Percentiles rank a stretch among this genome's conserved stretches.
Evolutionary conservation across 2,888 invertebrate species (phyloP).

Genomic region (Drosophila percnosoma): DNA sequence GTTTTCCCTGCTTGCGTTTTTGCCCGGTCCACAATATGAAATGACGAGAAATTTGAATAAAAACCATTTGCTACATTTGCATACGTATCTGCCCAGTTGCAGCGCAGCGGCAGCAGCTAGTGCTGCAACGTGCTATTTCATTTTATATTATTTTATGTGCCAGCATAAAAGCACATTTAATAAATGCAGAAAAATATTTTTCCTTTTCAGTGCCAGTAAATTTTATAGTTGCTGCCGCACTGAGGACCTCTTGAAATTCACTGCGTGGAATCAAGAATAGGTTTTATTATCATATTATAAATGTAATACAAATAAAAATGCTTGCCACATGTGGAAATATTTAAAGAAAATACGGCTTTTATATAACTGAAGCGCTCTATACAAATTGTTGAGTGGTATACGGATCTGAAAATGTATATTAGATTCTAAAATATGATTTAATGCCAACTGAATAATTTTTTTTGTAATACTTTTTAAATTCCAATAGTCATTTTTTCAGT

Average conservation of each 20-base stretch:
- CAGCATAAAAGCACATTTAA: slow-evolving; percentile 26
- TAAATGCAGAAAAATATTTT: slow-evolving; percentile 42
- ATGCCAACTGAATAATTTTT: not conserved
- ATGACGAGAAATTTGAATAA: slow-evolving; percentile 67
- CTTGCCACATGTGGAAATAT: not conserved
- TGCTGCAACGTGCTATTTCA: slow-evolving; percentile 1
- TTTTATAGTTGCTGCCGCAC: slow-evolving; percentile 21
- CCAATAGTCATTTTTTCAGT: not conserved
- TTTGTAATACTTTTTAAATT: not conserved
- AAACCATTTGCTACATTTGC: slow-evolving; percentile 74
- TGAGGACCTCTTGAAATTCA: slow-evolving; percentile 21
- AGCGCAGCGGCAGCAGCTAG: slow-evolving; percentile 29
- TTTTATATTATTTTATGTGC: slow-evolving; percentile 32
- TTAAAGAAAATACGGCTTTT: not conserved
- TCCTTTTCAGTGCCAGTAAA: slow-evolving; percentile 33
- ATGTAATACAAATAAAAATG: not conserved
- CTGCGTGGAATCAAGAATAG: slow-evolving; percentile 8
- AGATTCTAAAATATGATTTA: not conserved
- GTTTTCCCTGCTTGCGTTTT: slow-evolving; percentile 37
- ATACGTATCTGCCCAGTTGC: slow-evolving; percentile 57
- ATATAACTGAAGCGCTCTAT: not conserved
- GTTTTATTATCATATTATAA: slow-evolving; percentile 4
- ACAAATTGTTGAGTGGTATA: not conserved
- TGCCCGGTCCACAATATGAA: slow-evolving; percentile 50
- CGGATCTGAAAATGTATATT: not conserved